A percentile compares a stretch with the other conserved stretches of the same genome.
These are phyloP conservation scores for Chymomyza procnemis DNA, from an alignment of 2,888 invertebrate species.

Conservation along the genomic window DNA sequence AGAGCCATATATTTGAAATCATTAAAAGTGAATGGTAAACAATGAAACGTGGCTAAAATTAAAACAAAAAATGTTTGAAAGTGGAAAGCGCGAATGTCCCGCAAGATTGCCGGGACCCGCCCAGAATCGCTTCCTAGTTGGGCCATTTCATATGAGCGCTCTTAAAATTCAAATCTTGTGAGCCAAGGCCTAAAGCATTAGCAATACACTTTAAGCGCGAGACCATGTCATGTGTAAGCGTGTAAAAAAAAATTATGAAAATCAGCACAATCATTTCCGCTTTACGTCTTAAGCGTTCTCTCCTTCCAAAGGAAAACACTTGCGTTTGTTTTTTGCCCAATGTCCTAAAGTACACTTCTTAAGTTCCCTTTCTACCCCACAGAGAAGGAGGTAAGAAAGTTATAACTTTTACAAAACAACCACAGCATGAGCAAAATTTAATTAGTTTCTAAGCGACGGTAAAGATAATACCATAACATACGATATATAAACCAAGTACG, in stretches of 20 bases:
- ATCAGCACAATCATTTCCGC: conserved; percentile 68
- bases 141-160: conserved; percentile 33
- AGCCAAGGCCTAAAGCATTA: conserved; percentile 64
- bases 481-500: background rate
- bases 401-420: background rate
- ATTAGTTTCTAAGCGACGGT: background rate
- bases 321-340: background rate
- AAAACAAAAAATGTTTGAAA: conserved; percentile 1
- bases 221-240: conserved; percentile 25
- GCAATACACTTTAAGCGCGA: conserved; percentile 9
- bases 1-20: conserved; percentile 31
- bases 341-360: background rate
- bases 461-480: background rate
- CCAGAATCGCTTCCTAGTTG: background rate
- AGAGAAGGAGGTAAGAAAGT: background rate
- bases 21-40: conserved; percentile 22
- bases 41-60: conserved; percentile 45
- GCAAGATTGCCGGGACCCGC: background rate
- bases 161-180: conserved; percentile 55
- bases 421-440: background rate
- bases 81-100: background rate
- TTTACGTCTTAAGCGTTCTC: conserved; percentile 44
- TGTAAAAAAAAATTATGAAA: conserved; percentile 72
- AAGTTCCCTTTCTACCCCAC: background rate
- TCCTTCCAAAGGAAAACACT: background rate